These are phyloP conservation scores for Myodes glareolus DNA, from an alignment of 2,113 vertebrate genomes.

Conservation along the genomic window DNA sequence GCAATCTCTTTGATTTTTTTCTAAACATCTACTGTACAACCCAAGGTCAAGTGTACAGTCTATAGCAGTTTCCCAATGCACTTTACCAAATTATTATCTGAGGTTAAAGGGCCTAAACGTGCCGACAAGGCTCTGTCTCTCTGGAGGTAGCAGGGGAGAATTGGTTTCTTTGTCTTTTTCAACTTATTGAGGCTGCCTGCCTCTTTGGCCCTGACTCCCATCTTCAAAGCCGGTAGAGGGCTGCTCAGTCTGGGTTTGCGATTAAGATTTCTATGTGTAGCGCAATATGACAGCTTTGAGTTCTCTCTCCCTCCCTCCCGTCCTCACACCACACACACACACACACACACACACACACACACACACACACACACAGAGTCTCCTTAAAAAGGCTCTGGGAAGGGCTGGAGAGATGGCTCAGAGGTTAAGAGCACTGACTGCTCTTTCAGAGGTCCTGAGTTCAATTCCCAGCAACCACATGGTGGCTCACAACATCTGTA, in stretches of 20 bases:
- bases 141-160: not conserved
- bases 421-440: too few species aligned
- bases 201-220: not conserved
- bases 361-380: not conserved
- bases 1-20: conserved; percentile 36
- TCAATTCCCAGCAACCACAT: too few species aligned
- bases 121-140: not conserved
- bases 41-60: not conserved
- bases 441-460: too few species aligned
- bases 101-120: not conserved
- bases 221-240: conserved; percentile 33
- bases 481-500: too few species aligned
- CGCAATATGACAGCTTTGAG: not conserved
- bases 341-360: not conserved
- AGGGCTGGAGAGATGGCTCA: too few species aligned
- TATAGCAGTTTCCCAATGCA: conserved; percentile 8
- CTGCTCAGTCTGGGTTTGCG: not conserved
- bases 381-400: not conserved
- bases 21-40: conserved; percentile 6
- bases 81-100: conserved; percentile 19
- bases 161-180: conserved; percentile 20
- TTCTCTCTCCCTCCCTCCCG: not conserved
- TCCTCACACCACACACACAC: not conserved
- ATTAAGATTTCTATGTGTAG: not conserved
- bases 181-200: not conserved